Conservation (phyloP, 37 sponge, comb jelly and placozoan genomes). For the Amphimedon queenslandica region DNA sequence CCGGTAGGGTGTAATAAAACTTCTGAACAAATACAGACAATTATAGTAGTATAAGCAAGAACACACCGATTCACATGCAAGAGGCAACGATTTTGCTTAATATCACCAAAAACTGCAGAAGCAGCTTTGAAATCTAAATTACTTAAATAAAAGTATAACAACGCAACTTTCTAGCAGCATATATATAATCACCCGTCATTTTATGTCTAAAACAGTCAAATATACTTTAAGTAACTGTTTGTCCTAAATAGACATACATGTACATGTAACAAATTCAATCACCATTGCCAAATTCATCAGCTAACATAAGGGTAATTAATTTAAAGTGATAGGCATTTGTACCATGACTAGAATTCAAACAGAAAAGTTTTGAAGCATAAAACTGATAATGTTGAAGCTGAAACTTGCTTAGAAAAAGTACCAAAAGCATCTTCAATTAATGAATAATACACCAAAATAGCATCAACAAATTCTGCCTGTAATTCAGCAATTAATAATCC, state of each 20-base stretch:
- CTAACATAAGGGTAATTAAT: conserved; percentile 11
- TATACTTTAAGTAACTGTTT: conserved; percentile 10
- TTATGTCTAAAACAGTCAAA: background rate
- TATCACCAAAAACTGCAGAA: conserved; percentile 1
- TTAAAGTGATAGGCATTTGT: conserved; percentile 31
- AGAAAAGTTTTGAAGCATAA: conserved; percentile 13
- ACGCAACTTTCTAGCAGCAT: background rate
- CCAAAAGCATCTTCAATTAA: background rate
- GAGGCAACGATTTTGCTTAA: conserved; percentile 1
- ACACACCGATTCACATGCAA: conserved; percentile 16
- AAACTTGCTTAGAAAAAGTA: too few species aligned
- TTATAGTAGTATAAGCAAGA: background rate
- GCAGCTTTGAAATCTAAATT: background rate
- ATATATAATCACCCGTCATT: conserved; percentile 22
- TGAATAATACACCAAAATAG: background rate
- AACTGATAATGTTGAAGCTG: conserved; percentile 11
- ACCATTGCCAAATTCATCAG: conserved; percentile 37
- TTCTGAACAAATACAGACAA: background rate
- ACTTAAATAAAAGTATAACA: background rate
- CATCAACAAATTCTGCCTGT: background rate
- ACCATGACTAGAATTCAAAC: conserved; percentile 34
- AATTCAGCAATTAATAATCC: background rate
- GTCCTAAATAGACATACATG: background rate
- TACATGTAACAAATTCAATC: background rate
- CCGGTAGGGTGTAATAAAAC: background rate